Base-by-base conservation (phyloP, 92 coral and sea anemone species). In the Bergia sp. region DNA sequence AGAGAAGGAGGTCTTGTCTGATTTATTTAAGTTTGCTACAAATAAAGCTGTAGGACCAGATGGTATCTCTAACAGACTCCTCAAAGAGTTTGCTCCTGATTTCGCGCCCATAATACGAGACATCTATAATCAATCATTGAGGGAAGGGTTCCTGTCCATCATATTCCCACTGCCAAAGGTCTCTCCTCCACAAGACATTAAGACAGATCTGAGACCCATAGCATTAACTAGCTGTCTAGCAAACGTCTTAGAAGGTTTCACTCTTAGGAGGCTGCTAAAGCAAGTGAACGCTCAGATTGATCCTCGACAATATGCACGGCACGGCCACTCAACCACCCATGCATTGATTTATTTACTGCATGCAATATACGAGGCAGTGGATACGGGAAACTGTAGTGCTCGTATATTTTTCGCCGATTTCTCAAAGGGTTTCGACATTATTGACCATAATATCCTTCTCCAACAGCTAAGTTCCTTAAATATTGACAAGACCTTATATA, bases 81-180 rank as follows among this genome's bases (percentile, higher is more conserved):
- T 87, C 75, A 87, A 87, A 76, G 85, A 58, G 73, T 76, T 87
- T 72, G 84, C 84, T 58, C 76, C 90, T 57, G 90, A 77, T 64
- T 87, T 87, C 44, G 57, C 77, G 50, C 57, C 89, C 13, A 55
- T 76, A 37, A 36, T 87, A 8, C 36, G 20, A 29, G 89, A 61
- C 47, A 77, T 87, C 37, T 87, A 87, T 45, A 76, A 76, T 86
- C 85, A 61, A 42, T 76, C 23, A 55, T 39, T 77, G 39, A 40
- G 76, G 43, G 85, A 77, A 64, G 75, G 55, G 64, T 77, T 76
- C 75, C 36, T 87, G 57, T 87, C 84, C 29, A 77, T 87, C 37
- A 21, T 29, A 29, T 38, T 53, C 42, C 88, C 80, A 44, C 79
- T 85, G 53, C 88, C 88, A 41, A 85, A 85, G 80, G 73, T 85